Conservation (phyloP, 53 echinoderm and acorn worm species). For the Henricia sp. region DNA sequence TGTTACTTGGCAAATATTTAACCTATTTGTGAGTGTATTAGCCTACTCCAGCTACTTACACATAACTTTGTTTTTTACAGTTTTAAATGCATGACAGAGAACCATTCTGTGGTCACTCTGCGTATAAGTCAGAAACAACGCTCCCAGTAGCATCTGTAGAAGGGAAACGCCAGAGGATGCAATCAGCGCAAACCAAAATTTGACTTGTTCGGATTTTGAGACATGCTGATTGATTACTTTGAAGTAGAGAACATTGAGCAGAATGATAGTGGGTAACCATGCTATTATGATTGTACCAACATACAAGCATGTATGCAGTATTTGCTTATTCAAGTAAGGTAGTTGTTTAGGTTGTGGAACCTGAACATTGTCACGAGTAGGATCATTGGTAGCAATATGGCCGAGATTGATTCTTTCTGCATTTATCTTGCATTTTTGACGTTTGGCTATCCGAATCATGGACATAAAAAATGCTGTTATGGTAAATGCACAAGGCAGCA, state of each 20-base stretch:
- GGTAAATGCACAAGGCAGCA: not conserved
- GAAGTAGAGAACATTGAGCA: not conserved
- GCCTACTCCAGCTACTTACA: too few species aligned
- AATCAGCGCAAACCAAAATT: not conserved
- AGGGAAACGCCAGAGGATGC: conserved; percentile 2
- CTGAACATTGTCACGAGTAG: not conserved
- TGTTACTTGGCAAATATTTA: too few species aligned
- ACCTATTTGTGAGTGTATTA: too few species aligned
- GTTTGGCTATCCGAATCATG: conserved; percentile 9
- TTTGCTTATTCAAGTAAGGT: not conserved
- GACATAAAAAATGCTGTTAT: not conserved
- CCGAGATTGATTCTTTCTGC: conserved; percentile 6
- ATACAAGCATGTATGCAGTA: not conserved
- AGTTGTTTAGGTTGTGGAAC: not conserved
- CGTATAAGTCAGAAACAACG: conserved; percentile 25
- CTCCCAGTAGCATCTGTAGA: conserved; percentile 9
- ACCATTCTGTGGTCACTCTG: conserved; percentile 37
- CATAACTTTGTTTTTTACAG: not conserved
- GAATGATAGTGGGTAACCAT: not conserved
- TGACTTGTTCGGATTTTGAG: not conserved
- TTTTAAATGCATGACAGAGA: not conserved
- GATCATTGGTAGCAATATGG: not conserved
- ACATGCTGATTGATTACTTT: too few species aligned
- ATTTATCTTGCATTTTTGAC: conserved; percentile 17
- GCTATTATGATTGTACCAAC: conserved; percentile 4